Conservation (phyloP, 2,113 vertebrate species). For the Pantherophis guttatus region DNA sequence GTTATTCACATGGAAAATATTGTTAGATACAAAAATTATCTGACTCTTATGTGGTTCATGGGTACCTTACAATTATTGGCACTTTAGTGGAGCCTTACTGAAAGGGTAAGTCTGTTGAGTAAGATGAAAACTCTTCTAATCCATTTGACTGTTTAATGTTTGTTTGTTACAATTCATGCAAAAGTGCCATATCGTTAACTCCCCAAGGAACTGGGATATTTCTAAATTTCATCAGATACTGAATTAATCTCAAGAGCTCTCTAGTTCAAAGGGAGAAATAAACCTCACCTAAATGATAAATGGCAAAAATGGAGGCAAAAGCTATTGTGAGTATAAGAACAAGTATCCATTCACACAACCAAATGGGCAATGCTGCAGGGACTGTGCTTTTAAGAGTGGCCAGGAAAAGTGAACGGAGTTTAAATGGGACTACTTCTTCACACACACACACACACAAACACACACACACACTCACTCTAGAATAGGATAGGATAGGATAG, state of each 20-base stretch:
- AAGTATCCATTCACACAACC: background rate
- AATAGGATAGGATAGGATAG: no score
- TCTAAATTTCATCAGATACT: slow-evolving; percentile 10
- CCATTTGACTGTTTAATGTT: slow-evolving; percentile 33
- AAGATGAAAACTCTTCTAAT: slow-evolving; percentile 19
- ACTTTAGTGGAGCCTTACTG: slow-evolving; percentile 2
- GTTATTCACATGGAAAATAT: no score
- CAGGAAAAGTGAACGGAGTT: background rate
- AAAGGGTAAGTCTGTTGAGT: slow-evolving; percentile 16
- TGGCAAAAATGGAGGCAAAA: background rate
- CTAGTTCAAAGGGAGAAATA: background rate
- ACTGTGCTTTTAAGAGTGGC: background rate
- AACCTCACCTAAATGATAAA: background rate
- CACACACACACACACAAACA: no score
- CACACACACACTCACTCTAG: no score
- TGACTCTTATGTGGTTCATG: slow-evolving; percentile 37
- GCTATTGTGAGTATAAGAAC: background rate
- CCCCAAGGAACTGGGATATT: slow-evolving; percentile 29
- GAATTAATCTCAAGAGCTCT: slow-evolving; percentile 9
- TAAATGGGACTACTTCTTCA: background rate
- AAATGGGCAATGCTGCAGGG: background rate
- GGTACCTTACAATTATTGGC: slow-evolving; percentile 21
- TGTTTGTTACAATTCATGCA: slow-evolving; percentile 10
- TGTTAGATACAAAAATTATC: no score
- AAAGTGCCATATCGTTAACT: slow-evolving; percentile 35